Conservation (phyloP, 2,888 invertebrate genomes). For the Leptinotarsa tumamoca region DNA sequence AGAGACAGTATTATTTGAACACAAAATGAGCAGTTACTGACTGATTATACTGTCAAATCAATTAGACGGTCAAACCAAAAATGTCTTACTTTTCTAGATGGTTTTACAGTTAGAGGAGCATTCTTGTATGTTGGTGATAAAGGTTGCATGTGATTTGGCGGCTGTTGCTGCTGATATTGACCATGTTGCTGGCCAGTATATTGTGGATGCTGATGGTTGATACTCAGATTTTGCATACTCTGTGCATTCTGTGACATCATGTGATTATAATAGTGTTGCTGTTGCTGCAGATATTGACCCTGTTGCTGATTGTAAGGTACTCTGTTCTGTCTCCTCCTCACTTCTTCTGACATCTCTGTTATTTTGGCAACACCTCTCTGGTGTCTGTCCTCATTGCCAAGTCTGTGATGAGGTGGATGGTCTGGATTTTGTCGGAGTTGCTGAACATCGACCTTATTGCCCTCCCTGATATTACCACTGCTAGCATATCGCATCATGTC, state of each 20-base stretch:
- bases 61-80: too few relatives aligned
- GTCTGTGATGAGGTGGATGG: constrained; percentile 47
- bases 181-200: constrained; percentile 51
- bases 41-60: too few relatives aligned
- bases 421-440: constrained; percentile 41
- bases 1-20: too few relatives aligned
- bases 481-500: constrained; percentile 62
- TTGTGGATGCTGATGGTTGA: constrained; percentile 49
- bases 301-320: constrained; percentile 38
- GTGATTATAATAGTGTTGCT: constrained; percentile 53
- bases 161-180: constrained; percentile 38
- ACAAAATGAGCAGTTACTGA: too few relatives aligned
- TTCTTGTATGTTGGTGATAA: constrained; percentile 62
- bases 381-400: constrained; percentile 51
- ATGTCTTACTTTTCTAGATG: constrained; percentile 50
- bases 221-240: constrained; percentile 62
- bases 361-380: constrained; percentile 73
- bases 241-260: constrained; percentile 60
- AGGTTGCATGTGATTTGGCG: constrained; percentile 65
- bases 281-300: constrained; percentile 40
- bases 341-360: constrained; percentile 85
- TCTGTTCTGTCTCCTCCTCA: constrained; percentile 72
- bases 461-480: constrained; percentile 63
- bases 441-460: constrained; percentile 53
- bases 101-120: constrained; percentile 71